Percentiles rank a stretch among this genome's conserved stretches.
Conservation (phyloP, 2,888 invertebrate genomes). For the Ochropleura plecta region DNA sequence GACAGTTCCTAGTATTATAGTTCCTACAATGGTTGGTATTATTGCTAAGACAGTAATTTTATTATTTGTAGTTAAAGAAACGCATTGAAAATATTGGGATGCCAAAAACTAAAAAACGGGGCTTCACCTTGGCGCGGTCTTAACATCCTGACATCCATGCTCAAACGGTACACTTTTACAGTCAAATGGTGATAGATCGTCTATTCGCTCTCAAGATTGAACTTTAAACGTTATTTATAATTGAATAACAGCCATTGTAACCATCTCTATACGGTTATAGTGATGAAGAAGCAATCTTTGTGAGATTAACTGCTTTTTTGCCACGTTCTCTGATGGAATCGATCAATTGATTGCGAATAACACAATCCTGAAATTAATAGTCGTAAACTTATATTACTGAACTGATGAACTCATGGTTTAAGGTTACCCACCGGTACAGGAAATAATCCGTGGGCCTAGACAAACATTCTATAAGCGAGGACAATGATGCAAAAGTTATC, state of each 20-base stretch:
- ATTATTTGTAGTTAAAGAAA: neutral
- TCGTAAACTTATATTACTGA: slow-evolving; percentile 26
- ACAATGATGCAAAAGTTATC: neutral
- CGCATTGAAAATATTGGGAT: neutral
- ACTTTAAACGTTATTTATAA: slow-evolving; percentile 45
- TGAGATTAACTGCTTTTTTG: slow-evolving; percentile 27
- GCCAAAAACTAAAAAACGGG: neutral
- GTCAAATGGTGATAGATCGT: neutral
- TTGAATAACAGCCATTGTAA: slow-evolving; percentile 44
- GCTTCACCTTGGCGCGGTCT: neutral
- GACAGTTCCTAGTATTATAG: neutral
- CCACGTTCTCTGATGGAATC: slow-evolving; percentile 45
- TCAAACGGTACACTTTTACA: slow-evolving; percentile 36
- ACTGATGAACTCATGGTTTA: slow-evolving; percentile 20
- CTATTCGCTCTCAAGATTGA: slow-evolving; percentile 16
- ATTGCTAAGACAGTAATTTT: neutral
- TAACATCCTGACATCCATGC: neutral
- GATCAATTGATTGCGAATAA: slow-evolving; percentile 42
- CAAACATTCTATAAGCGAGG: neutral
- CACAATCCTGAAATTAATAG: slow-evolving; percentile 17
- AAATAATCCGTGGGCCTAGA: neutral
- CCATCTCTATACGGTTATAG: slow-evolving; percentile 42
- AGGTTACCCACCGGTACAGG: neutral
- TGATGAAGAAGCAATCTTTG: slow-evolving; percentile 21
- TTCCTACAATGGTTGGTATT: no score